Percentiles rank a stretch among this genome's conserved stretches.
Evolutionary conservation across 2,888 invertebrate genomes (phyloP).

Genomic region (Conistra vaccinii): DNA sequence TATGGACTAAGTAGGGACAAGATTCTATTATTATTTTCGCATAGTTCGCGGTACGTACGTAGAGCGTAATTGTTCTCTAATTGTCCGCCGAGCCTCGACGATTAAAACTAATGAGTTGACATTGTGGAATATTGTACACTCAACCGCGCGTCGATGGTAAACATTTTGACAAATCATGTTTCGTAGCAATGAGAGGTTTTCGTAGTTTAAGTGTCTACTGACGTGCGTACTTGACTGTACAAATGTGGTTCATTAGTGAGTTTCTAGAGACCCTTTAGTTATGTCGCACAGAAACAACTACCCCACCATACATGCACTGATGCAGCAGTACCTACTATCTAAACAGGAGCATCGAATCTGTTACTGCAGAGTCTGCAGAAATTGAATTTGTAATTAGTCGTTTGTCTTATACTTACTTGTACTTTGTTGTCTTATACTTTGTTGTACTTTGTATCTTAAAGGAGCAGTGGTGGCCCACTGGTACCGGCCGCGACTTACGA

Average conservation of each 20-base stretch:
- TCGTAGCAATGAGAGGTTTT: neutral
- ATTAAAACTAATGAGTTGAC: constrained; percentile 34
- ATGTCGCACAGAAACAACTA: neutral
- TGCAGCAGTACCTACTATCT: neutral
- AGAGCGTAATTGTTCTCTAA: constrained; percentile 52
- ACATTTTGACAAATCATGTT: too few relatives aligned
- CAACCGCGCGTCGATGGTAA: neutral
- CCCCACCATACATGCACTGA: too few relatives aligned
- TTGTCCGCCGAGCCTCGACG: constrained; percentile 23
- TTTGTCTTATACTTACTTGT: too few relatives aligned
- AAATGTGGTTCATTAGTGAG: too few relatives aligned
- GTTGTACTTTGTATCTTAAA: too few relatives aligned
- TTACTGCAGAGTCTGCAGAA: neutral
- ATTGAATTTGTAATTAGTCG: too few relatives aligned
- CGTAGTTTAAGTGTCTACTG: neutral
- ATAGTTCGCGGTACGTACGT: too few relatives aligned
- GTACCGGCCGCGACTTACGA: too few relatives aligned
- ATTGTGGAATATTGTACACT: constrained; percentile 22
- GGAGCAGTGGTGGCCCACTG: too few relatives aligned
- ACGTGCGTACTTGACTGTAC: neutral
- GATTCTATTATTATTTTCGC: too few relatives aligned
- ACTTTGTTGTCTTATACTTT: too few relatives aligned
- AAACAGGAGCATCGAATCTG: neutral
- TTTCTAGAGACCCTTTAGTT: neutral
- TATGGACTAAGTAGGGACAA: too few relatives aligned